Evolutionary conservation across 2,888 invertebrate genomes (phyloP).

Genomic region (Cataglyphis cursor): DNA sequence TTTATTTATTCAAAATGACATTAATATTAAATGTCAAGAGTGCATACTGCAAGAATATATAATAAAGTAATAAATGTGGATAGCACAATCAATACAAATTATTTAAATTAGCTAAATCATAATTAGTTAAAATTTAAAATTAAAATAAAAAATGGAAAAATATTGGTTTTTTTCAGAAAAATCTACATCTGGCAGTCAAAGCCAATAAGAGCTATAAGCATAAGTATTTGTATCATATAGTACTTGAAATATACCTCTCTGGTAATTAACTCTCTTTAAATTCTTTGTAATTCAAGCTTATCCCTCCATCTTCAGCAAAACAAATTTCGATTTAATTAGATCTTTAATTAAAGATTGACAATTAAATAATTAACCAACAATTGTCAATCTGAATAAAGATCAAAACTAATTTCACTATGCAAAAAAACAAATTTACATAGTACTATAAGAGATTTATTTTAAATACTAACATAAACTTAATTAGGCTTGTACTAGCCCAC

Average conservation of each 20-base stretch:
- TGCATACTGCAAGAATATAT: background rate
- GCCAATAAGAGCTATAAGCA: background rate
- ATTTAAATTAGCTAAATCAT: background rate
- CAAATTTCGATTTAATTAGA: no score
- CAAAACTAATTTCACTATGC: background rate
- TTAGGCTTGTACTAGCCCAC: background rate
- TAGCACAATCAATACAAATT: background rate
- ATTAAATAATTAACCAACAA: background rate
- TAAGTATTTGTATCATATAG: background rate
- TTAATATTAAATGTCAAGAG: background rate
- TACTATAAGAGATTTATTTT: background rate
- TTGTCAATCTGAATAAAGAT: background rate
- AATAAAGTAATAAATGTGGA: background rate
- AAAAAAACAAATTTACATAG: background rate
- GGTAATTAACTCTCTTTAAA: no score
- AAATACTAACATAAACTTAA: background rate
- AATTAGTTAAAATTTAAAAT: background rate
- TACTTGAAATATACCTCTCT: background rate
- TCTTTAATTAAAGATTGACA: background rate
- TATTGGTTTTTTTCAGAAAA: background rate
- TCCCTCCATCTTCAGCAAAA: no score
- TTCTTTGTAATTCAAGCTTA: no score
- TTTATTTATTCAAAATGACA: background rate
- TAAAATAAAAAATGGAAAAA: background rate
- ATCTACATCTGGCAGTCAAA: background rate